Evolutionary conservation across 2,113 vertebrate species (phyloP).

Genomic region (Xiphorhynchus elegans): DNA sequence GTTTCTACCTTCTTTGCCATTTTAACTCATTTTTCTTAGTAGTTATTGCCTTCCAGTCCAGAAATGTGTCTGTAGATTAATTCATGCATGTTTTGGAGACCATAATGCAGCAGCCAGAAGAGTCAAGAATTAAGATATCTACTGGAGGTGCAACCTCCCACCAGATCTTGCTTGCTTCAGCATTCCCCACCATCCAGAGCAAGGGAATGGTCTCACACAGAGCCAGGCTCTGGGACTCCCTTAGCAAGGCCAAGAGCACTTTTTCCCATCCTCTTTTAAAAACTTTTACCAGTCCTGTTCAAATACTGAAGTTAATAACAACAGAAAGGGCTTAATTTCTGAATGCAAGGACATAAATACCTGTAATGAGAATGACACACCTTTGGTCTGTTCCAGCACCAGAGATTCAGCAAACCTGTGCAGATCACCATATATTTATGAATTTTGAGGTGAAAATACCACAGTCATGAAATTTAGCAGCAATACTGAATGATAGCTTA

Average conservation of each 20-base stretch:
- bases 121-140: not conserved
- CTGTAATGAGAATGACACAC: not conserved
- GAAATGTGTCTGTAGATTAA: not conserved
- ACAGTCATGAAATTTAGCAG: not conserved
- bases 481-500: not conserved
- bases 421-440: not conserved
- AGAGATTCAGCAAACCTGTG: not conserved
- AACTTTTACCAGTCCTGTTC: not conserved
- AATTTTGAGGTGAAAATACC: not conserved
- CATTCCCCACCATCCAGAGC: fast-evolving
- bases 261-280: not conserved
- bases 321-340: not conserved
- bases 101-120: not conserved
- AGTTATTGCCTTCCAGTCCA: not conserved
- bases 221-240: not conserved
- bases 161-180: not conserved
- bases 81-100: not conserved
- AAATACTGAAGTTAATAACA: not conserved
- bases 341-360: not conserved
- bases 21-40: not conserved
- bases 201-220: not conserved
- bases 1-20: not conserved
- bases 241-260: not conserved
- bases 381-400: not conserved
- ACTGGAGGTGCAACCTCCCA: not conserved